phyloP scores from a whole-genome alignment of 2,797 vertebrate genomes.

The Characodon lateralis region DNA sequence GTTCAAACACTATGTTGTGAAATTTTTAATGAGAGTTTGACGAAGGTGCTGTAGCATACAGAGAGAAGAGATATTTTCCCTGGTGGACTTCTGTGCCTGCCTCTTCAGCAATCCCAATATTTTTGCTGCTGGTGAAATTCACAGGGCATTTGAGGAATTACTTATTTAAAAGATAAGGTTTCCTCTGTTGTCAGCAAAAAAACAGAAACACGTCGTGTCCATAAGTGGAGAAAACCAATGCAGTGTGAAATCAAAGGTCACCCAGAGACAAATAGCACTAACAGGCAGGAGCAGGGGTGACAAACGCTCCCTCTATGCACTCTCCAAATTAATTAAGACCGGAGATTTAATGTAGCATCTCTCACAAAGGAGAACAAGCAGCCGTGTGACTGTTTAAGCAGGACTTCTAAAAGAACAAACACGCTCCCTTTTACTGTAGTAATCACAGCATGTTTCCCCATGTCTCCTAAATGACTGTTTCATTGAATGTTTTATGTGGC shows the following conservation, averaged over 20 bases:
- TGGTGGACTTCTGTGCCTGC: conserved; percentile 68
- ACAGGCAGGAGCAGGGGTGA: conserved; percentile 75
- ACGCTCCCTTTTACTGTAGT: conserved; percentile 41
- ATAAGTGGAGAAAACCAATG: conserved; percentile 82
- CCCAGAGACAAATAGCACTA: conserved; percentile 81
- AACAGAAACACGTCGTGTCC: conserved; percentile 71
- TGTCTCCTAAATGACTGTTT: conserved; percentile 63
- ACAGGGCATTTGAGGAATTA: conserved; percentile 84
- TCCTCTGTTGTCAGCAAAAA: conserved; percentile 84
- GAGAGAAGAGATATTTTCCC: conserved; percentile 64
- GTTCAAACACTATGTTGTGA: conserved; percentile 61
- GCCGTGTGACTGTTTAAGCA: conserved; percentile 64
- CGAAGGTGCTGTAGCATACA: conserved; percentile 63
- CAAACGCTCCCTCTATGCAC: conserved; percentile 68
- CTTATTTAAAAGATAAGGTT: conserved; percentile 89
- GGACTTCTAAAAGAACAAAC: conserved; percentile 63
- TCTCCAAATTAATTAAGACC: conserved; percentile 82
- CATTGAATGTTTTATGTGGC: conserved; percentile 72
- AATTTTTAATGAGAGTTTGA: conserved; percentile 69
- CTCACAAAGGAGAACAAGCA: conserved; percentile 65
- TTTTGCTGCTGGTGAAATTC: conserved; percentile 80
- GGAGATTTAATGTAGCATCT: conserved; percentile 72
- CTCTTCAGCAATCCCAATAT: conserved; percentile 84
- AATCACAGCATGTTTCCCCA: conserved; percentile 69
- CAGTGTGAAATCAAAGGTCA: conserved; percentile 87